These are phyloP conservation scores for Rhodeus uyekii DNA, from an alignment of 2,797 vertebrate genomes.

Conservation along the genomic window DNA sequence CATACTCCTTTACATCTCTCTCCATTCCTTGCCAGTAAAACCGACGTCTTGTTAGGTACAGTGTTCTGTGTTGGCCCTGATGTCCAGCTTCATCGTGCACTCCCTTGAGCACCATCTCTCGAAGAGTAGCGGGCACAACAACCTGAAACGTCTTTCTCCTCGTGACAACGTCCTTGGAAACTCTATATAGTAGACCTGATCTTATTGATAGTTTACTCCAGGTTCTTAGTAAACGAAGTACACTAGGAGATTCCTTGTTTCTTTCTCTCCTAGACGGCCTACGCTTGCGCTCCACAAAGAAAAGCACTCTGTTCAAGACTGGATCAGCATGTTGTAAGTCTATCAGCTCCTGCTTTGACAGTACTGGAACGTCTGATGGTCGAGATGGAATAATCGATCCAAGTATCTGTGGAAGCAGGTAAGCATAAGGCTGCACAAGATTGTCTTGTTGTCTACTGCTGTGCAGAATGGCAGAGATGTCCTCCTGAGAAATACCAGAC, in stretches of 20 bases:
- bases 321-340: background rate
- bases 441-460: too few species aligned
- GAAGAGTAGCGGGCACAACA: background rate
- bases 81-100: background rate
- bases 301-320: background rate
- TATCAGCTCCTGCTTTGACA: background rate
- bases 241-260: background rate
- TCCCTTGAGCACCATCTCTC: background rate
- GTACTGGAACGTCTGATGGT: background rate
- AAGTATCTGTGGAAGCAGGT: background rate
- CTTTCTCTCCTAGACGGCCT: background rate
- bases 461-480: too few species aligned
- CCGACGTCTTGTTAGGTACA: background rate
- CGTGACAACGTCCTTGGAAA: background rate
- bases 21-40: background rate
- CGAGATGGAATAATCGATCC: background rate
- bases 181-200: background rate
- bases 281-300: background rate
- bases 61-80: background rate
- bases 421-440: too few species aligned
- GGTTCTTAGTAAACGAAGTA: background rate
- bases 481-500: too few species aligned
- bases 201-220: background rate
- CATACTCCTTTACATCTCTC: background rate
- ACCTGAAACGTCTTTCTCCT: background rate